Percentiles rank a stretch among this genome's conserved stretches.
These are phyloP conservation scores for Notothenia coriiceps DNA, from an alignment of 2,113 vertebrate species.

Conservation along the genomic window DNA sequence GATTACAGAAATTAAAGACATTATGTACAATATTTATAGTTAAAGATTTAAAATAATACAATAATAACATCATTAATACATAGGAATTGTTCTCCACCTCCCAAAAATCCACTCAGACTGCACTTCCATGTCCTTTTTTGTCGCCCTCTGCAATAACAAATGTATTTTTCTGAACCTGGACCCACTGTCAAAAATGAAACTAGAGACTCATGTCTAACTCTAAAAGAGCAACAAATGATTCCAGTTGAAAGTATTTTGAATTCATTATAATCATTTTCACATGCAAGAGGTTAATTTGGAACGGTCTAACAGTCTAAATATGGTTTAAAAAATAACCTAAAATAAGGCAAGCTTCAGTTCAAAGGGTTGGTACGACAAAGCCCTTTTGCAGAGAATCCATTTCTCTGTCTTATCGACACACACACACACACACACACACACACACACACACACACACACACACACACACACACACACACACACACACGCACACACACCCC, in stretches of 20 bases:
- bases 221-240: conserved; percentile 60
- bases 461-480: conserved; percentile 18
- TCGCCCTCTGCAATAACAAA: conserved; percentile 65
- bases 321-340: conserved; percentile 40
- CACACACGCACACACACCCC: conserved; percentile 39
- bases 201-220: conserved; percentile 35
- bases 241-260: conserved; percentile 73
- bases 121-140: conserved; percentile 45
- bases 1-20: conserved; percentile 84
- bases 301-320: conserved; percentile 52
- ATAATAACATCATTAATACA: conserved; percentile 77
- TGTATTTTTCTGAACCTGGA: conserved; percentile 42
- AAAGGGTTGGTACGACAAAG: conserved; percentile 65
- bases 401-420: conserved; percentile 26
- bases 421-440: too few species aligned
- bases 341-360: conserved; percentile 71
- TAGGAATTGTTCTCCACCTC: conserved; percentile 71
- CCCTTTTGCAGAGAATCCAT: conserved; percentile 66
- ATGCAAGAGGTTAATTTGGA: conserved; percentile 70
- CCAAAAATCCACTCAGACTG: conserved; percentile 61
- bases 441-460: not conserved
- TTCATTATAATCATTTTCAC: conserved; percentile 61
- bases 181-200: conserved; percentile 39
- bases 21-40: conserved; percentile 88
- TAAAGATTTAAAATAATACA: conserved; percentile 83